Evolutionary conservation across 2,797 vertebrate species (phyloP).

Genomic region (Eremophila alpestris): DNA sequence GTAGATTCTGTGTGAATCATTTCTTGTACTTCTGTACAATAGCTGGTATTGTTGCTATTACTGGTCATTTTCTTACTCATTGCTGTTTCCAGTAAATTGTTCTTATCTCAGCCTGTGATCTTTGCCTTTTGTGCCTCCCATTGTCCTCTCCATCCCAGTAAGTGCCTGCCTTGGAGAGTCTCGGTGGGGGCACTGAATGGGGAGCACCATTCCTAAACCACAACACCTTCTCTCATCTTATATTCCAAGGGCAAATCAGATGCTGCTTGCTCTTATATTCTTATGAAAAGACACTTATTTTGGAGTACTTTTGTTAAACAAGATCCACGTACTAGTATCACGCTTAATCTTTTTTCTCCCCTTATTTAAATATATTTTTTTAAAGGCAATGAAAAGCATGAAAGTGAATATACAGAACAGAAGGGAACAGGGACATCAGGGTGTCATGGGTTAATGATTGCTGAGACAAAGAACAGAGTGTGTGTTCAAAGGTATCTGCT

Average conservation of each 20-base stretch:
- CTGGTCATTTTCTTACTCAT: background rate
- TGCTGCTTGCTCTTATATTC: background rate
- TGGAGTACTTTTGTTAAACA: background rate
- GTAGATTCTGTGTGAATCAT: background rate
- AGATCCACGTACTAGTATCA: background rate
- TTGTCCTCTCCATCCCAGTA: background rate
- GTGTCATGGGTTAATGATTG: background rate
- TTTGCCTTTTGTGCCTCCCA: background rate
- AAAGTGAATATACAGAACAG: background rate
- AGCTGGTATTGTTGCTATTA: background rate
- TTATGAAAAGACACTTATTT: background rate
- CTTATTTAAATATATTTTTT: background rate
- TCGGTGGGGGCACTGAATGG: background rate
- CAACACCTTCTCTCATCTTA: background rate
- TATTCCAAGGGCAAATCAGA: background rate
- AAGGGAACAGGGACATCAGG: background rate
- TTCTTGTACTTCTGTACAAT: background rate
- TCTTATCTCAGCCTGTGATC: background rate
- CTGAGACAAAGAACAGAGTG: background rate
- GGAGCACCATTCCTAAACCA: background rate
- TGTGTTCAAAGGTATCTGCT: background rate
- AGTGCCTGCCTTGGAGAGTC: background rate
- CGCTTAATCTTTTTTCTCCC: background rate
- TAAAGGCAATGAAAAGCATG: background rate
- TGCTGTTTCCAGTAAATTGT: background rate